Conservation (phyloP, 2,888 invertebrate species). For the Abscondita cerata region DNA sequence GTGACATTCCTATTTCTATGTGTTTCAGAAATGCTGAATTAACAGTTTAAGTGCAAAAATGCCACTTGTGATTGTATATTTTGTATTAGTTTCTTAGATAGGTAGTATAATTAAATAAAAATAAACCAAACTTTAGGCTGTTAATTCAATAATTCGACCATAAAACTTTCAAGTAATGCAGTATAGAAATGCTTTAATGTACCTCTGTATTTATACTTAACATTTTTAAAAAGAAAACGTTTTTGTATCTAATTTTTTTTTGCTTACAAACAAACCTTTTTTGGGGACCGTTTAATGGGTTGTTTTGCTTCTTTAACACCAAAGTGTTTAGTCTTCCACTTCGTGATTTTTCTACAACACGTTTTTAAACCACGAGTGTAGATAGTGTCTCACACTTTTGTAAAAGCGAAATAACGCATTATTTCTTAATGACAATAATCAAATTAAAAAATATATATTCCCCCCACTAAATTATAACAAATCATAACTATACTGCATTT, state of each 20-base stretch:
- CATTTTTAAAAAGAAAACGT: not conserved
- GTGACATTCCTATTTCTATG: conserved; percentile 53
- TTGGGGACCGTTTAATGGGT: too few species aligned
- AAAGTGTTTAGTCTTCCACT: too few species aligned
- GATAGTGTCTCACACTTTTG: too few species aligned
- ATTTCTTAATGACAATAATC: too few species aligned
- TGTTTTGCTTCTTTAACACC: too few species aligned
- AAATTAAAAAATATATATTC: too few species aligned
- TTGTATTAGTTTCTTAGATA: conserved; percentile 40
- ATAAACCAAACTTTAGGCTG: conserved; percentile 36
- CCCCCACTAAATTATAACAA: too few species aligned
- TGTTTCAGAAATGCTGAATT: conserved; percentile 40
- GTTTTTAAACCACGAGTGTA: too few species aligned
- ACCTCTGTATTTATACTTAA: conserved; percentile 5
- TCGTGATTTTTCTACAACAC: too few species aligned
- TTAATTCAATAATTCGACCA: conserved; percentile 35
- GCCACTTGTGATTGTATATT: conserved; percentile 41
- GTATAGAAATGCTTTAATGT: conserved; percentile 23
- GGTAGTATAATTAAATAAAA: conserved; percentile 34
- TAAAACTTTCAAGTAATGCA: conserved; percentile 29
- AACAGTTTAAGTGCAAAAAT: conserved; percentile 36
- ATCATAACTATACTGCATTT: conserved; percentile 29
- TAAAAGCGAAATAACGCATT: too few species aligned
- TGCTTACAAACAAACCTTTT: too few species aligned
- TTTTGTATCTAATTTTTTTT: too few species aligned